These are phyloP conservation scores for Panorpa germanica DNA, from an alignment of 2,888 invertebrate genomes.

Conservation along the genomic window DNA sequence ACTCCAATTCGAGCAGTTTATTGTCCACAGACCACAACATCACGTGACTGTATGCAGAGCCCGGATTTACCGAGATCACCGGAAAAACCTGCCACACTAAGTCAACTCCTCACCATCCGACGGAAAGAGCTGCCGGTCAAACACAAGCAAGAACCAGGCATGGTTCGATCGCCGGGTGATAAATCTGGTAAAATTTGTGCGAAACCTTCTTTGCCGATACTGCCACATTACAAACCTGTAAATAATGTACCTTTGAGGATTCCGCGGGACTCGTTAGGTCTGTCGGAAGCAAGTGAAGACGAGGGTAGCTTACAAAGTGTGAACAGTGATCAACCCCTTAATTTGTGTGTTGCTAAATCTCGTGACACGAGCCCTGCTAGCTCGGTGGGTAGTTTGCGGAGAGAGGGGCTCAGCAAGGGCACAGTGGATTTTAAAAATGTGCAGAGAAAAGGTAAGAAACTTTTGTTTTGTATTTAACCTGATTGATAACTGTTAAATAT, in stretches of 20 bases:
- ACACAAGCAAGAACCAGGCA: neutral
- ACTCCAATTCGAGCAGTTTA: conserved; percentile 1
- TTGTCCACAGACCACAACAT: neutral
- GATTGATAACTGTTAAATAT: conserved; percentile 3
- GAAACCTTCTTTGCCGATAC: too few relatives aligned
- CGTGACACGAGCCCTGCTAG: conserved; percentile 21
- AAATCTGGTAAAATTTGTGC: too few relatives aligned
- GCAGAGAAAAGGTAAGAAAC: conserved; percentile 14
- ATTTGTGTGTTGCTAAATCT: conserved; percentile 36
- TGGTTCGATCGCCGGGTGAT: neutral
- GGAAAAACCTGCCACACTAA: conserved; percentile 7
- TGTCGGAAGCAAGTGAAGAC: conserved; percentile 27
- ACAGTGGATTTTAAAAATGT: conserved; percentile 12
- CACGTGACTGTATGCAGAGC: neutral
- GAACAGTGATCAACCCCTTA: conserved; percentile 32
- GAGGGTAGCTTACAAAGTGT: conserved; percentile 19
- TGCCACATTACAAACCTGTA: too few relatives aligned
- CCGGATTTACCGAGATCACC: neutral
- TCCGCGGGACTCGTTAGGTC: conserved; percentile 16
- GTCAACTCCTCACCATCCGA: conserved; percentile 5
- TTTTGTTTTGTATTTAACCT: conserved; percentile 3
- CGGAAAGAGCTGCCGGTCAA: conserved; percentile 2
- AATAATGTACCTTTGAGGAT: neutral
- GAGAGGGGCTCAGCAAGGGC: conserved; percentile 14
- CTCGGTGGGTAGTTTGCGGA: conserved; percentile 16